A percentile compares a stretch with the other conserved stretches of the same genome.
Conservation (phyloP, 2,888 invertebrate genomes). For the Leucania comma region DNA sequence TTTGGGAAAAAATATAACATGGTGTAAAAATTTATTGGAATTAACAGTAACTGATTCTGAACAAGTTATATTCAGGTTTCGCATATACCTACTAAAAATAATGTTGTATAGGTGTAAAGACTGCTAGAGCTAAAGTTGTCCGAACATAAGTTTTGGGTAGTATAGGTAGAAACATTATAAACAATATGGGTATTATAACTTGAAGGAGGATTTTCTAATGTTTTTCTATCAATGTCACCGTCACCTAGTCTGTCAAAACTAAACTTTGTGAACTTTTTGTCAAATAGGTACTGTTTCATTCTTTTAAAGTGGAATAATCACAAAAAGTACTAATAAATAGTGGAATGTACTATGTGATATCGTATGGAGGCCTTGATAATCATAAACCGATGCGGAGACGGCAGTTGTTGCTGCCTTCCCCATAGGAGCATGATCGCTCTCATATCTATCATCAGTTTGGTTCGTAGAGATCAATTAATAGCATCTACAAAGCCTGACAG, state of each 20-base stretch:
- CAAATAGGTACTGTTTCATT: conserved; percentile 7
- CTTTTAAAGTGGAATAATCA: neutral
- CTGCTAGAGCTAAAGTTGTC: too few species aligned
- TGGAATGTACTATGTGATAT: neutral
- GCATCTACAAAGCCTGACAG: too few species aligned
- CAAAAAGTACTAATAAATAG: neutral
- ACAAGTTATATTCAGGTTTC: too few species aligned
- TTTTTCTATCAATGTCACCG: conserved; percentile 25
- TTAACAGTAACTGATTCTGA: too few species aligned
- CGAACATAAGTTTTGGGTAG: too few species aligned
- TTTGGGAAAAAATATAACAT: too few species aligned
- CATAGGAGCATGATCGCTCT: conserved; percentile 68
- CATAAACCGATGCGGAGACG: conserved; percentile 68
- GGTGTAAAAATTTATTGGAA: too few species aligned
- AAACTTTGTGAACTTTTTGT: neutral
- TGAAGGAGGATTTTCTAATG: neutral
- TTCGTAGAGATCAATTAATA: conserved; percentile 57
- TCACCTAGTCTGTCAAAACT: conserved; percentile 22
- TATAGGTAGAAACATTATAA: too few species aligned
- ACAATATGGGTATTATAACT: neutral
- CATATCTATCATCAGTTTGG: conserved; percentile 78
- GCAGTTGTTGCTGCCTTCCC: conserved; percentile 70
- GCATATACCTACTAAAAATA: too few species aligned
- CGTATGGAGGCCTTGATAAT: conserved; percentile 62
- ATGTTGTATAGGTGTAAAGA: too few species aligned